A percentile compares a stretch with the other conserved stretches of the same genome.
These are phyloP conservation scores for Eremophila alpestris DNA, from an alignment of 2,797 vertebrate species.

Conservation along the genomic window DNA sequence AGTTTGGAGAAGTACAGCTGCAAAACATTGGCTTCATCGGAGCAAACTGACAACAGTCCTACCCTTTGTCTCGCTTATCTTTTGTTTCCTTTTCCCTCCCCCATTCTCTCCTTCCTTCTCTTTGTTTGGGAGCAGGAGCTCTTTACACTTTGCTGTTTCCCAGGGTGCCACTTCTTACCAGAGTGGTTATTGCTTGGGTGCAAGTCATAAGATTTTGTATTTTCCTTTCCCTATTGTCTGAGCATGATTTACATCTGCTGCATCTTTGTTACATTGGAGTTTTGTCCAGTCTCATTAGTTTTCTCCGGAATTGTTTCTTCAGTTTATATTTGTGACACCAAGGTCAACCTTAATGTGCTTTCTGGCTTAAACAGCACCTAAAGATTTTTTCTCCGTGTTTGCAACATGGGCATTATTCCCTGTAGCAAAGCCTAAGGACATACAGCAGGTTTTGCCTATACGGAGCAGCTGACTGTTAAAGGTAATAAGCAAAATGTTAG, in stretches of 20 bases:
- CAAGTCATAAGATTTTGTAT: background rate
- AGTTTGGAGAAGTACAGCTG: background rate
- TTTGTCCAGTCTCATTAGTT: background rate
- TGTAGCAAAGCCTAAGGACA: background rate
- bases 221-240: background rate
- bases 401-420: background rate
- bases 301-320: background rate
- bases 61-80: background rate
- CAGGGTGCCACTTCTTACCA: background rate
- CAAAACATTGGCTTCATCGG: slow-evolving; percentile 8
- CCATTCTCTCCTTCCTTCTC: background rate
- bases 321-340: background rate
- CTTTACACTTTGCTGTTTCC: background rate
- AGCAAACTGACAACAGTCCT: background rate
- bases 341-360: background rate
- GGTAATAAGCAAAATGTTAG: background rate
- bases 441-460: background rate
- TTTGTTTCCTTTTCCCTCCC: background rate
- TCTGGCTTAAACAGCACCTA: background rate
- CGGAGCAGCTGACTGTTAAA: background rate
- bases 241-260: background rate
- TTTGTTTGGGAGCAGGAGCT: background rate
- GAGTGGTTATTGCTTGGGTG: background rate
- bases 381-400: background rate
- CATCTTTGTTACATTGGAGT: background rate